Base-by-base conservation (phyloP, 2,113 vertebrate species). In the Nansenia antarctica region DNA sequence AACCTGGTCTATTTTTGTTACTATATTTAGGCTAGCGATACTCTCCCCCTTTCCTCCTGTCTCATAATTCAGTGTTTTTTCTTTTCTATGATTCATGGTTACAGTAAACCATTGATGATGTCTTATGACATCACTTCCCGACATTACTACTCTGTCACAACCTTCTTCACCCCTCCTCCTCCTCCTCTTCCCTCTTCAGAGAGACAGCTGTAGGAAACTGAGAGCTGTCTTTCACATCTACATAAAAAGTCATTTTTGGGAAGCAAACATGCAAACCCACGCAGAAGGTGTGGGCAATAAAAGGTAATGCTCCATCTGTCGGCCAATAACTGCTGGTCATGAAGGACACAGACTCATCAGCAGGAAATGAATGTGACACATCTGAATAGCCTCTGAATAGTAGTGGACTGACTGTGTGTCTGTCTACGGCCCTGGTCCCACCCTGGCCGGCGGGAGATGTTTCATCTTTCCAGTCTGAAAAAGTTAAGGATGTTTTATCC, bases 121-220 rank as follows among this genome's bases (percentile, higher is more conserved):
- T 87, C 82, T 84, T 86, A 70, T 72, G 76, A 87, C 85, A 89
- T 82, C 27, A 85, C 82, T 91, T 91, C 90, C 89, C 83, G 89
- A 81, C n/a, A 81, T 8, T 82, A 72, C 88, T 83, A 82, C 37
- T 75, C 82, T 74, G 85, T 73, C 73, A 81, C 87, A 91, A 91
- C 92, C 93, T 88, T 74, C n/a, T 86, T 87, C 89, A 90, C 90
- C 92, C 90, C 87, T 54, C n/a, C 88, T 84, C 90, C 84, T 85
- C 90, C 74, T 75, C 80, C 75, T 79, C 78, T 81, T 80, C 83
- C 53, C 74, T 76, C 76, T 84, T 87, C 76, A 73, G 69, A 0
- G 57, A 76, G 85, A 85, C 87, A 90, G 86, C 86, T 88, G 85
- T 39, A 78, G 65, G 26, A 73, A 62, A 73, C 67, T 59, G 65